A percentile compares a stretch with the other conserved stretches of the same genome.
phyloP scores from a whole-genome alignment of 1,140 invertebrate genomes.

The Araneus ventricosus region DNA sequence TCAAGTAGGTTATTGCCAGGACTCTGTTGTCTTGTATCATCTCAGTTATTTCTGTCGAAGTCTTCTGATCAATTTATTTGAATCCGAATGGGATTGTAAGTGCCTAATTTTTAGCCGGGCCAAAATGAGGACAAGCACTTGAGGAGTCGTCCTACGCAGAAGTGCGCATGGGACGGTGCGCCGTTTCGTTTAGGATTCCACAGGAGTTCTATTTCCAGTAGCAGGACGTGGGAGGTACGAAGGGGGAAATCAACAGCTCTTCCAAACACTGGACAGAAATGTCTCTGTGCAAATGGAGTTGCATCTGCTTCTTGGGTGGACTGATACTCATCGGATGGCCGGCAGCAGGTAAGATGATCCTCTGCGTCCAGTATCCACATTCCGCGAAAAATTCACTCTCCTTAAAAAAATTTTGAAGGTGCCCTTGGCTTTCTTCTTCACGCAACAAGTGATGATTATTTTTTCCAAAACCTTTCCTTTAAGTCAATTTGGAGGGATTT shows the following conservation, averaged over 20 bases:
- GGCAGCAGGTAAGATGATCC: neutral
- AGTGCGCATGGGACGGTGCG: neutral
- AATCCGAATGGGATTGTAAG: no score
- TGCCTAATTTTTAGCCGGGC: no score
- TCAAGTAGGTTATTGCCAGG: no score
- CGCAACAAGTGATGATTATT: no score
- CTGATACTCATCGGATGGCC: conserved; percentile 35
- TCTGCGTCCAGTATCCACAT: no score
- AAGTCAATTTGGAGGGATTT: no score
- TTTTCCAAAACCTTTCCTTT: no score
- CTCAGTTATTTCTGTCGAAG: no score
- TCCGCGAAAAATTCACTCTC: neutral
- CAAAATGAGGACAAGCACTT: neutral
- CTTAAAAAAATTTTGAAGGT: conserved; percentile 5
- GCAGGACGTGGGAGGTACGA: conserved; percentile 30
- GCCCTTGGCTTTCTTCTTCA: neutral
- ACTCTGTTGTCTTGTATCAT: no score
- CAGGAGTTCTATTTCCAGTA: conserved; percentile 11
- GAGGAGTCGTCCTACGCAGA: conserved; percentile 9
- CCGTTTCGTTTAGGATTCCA: neutral
- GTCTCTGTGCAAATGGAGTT: conserved; percentile 45
- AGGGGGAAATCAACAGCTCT: conserved; percentile 36
- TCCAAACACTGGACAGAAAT: conserved; percentile 38
- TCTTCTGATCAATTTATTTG: no score
- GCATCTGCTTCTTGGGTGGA: conserved; percentile 25